Conservation (phyloP, 1,140 invertebrate species). For the Drosophila oshimai region DNA sequence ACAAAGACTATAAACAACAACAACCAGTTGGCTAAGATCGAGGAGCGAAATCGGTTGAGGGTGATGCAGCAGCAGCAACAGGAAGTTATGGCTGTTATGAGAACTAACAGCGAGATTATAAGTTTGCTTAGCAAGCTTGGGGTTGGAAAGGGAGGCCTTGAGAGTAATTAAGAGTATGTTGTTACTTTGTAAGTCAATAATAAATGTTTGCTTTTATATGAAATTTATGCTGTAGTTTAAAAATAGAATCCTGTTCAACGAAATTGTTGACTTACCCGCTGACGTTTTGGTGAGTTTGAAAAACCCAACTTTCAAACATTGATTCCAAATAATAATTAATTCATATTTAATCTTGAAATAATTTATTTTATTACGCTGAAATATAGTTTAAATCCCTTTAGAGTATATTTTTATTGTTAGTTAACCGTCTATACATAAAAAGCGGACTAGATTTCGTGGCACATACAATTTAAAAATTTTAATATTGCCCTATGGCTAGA, state of each 20-base stretch:
- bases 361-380: conserved; percentile 5
- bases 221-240: no score
- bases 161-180: conserved; percentile 17
- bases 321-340: no score
- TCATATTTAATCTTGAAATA: no score
- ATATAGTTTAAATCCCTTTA: background rate
- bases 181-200: background rate
- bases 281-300: no score
- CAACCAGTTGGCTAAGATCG: conserved; percentile 73
- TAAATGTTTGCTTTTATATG: background rate
- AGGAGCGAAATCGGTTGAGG: conserved; percentile 65
- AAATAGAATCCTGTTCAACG: no score
- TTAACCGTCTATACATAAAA: conserved; percentile 6
- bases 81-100: conserved; percentile 65
- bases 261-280: no score
- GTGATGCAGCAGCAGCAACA: conserved; percentile 68
- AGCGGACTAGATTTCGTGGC: conserved; percentile 3
- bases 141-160: conserved; percentile 25
- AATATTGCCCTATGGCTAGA: conserved; percentile 2
- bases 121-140: conserved; percentile 51
- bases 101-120: conserved; percentile 60
- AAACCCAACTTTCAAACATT: no score
- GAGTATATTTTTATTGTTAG: background rate
- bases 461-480: conserved; percentile 4
- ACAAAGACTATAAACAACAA: conserved; percentile 63